Evolutionary conservation across 2,113 vertebrate species (phyloP).

Genomic region (Hydropotes inermis): DNA sequence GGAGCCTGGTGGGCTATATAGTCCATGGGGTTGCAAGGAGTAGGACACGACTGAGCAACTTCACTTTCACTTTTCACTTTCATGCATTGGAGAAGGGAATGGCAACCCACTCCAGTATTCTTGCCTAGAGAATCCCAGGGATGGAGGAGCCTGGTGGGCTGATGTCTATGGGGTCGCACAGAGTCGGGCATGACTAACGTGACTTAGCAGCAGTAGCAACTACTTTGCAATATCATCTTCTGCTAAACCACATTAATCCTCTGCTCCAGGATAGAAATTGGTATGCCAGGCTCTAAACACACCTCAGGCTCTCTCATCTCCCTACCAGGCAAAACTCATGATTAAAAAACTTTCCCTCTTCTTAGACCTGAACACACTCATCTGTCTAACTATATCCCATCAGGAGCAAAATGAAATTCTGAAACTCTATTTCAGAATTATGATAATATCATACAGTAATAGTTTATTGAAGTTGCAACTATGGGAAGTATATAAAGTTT

Average conservation of each 20-base stretch:
- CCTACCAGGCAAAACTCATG: background rate
- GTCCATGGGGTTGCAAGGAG: too few species aligned
- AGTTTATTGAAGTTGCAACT: conserved; percentile 8
- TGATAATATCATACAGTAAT: background rate
- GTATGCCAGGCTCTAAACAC: background rate
- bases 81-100: too few species aligned
- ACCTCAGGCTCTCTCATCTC: background rate
- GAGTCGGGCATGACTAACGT: too few species aligned
- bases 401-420: too few species aligned
- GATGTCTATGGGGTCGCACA: too few species aligned
- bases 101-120: too few species aligned
- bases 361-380: background rate
- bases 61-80: too few species aligned
- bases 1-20: too few species aligned
- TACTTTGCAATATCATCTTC: background rate
- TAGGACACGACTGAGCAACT: too few species aligned
- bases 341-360: background rate
- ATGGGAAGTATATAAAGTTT: conserved; percentile 35
- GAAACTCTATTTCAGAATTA: conserved; percentile 43
- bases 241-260: background rate
- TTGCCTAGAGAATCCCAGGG: too few species aligned
- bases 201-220: too few species aligned
- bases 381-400: background rate
- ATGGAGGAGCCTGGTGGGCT: too few species aligned
- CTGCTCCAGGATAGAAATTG: background rate